Evolutionary conservation across 2,888 invertebrate genomes (phyloP).

Genomic region (Hirtodrosophila trivittata): DNA sequence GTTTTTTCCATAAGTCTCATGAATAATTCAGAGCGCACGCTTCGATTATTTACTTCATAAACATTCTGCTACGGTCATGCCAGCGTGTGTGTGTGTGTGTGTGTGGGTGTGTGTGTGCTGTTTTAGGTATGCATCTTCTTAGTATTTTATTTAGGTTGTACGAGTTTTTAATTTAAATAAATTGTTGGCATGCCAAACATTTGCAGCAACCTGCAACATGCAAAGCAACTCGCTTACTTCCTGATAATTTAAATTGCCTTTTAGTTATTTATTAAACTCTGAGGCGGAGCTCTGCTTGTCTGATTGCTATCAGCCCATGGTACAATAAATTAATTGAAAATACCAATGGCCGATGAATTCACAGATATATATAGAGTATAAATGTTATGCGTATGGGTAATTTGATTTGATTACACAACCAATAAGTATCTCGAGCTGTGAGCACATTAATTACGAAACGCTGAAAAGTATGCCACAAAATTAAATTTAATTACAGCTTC

Average conservation of each 20-base stretch:
- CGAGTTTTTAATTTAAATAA: constrained; percentile 68
- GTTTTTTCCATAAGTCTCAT: constrained; percentile 75
- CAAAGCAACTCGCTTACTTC: constrained; percentile 2
- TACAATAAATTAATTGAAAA: constrained; percentile 49
- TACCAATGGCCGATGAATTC: constrained; percentile 29
- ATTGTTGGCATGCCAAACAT: constrained; percentile 42
- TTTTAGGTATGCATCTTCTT: constrained; percentile 15
- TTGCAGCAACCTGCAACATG: constrained; percentile 18
- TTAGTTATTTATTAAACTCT: constrained; percentile 31
- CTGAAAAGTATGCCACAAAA: constrained; percentile 71
- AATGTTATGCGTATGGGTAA: constrained; percentile 28
- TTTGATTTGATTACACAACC: constrained; percentile 57
- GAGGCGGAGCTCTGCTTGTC: constrained; percentile 19
- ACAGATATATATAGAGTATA: constrained; percentile 5
- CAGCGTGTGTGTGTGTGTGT: neutral
- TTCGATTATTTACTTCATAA: constrained; percentile 81
- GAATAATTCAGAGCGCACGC: constrained; percentile 79
- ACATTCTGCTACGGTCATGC: constrained; percentile 48
- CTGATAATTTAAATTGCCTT: constrained; percentile 13
- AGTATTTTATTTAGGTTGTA: constrained; percentile 31
- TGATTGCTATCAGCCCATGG: constrained; percentile 37
- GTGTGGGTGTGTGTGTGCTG: neutral
- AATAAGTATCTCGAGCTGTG: constrained; percentile 44
- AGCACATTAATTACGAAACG: constrained; percentile 56
- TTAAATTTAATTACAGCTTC: constrained; percentile 78